Conservation (phyloP, 1,140 invertebrate genomes). For the Wasmannia auropunctata region DNA sequence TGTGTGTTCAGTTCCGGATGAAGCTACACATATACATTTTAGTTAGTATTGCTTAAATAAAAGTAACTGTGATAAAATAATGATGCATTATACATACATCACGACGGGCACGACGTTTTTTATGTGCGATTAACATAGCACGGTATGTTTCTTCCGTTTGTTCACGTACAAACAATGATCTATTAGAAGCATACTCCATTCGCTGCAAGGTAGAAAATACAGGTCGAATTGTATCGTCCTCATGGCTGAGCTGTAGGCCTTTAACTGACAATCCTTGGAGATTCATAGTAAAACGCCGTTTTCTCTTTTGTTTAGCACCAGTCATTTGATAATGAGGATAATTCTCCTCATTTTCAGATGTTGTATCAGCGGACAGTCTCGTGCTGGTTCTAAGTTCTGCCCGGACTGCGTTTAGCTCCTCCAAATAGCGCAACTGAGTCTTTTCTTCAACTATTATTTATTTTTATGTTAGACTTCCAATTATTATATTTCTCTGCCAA, state of each 20-base stretch:
- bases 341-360: slow-evolving; percentile 84
- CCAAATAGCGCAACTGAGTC: slow-evolving; percentile 81
- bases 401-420: slow-evolving; percentile 81
- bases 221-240: slow-evolving; percentile 82
- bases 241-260: slow-evolving; percentile 78
- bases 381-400: slow-evolving; percentile 78
- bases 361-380: slow-evolving; percentile 79
- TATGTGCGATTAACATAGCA: slow-evolving; percentile 88
- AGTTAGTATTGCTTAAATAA: slow-evolving; percentile 68
- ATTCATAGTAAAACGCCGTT: slow-evolving; percentile 89
- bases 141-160: slow-evolving; percentile 90
- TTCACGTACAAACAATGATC: slow-evolving; percentile 83
- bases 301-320: slow-evolving; percentile 87
- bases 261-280: slow-evolving; percentile 83
- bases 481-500: slow-evolving; percentile 71
- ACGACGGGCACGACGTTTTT: slow-evolving; percentile 86
- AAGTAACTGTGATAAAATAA: slow-evolving; percentile 6
- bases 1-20: slow-evolving; percentile 87
- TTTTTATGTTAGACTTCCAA: slow-evolving; percentile 63
- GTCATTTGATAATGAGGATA: slow-evolving; percentile 86
- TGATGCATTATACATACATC: slow-evolving; percentile 82
- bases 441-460: slow-evolving; percentile 81
- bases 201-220: slow-evolving; percentile 85
- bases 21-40: slow-evolving; percentile 82
- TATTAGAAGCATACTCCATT: slow-evolving; percentile 84